Evolutionary conservation across 2,797 vertebrate genomes (phyloP), one percentile per base, ranked within the genome.

Genomic region (Myotis planiceps): DNA sequence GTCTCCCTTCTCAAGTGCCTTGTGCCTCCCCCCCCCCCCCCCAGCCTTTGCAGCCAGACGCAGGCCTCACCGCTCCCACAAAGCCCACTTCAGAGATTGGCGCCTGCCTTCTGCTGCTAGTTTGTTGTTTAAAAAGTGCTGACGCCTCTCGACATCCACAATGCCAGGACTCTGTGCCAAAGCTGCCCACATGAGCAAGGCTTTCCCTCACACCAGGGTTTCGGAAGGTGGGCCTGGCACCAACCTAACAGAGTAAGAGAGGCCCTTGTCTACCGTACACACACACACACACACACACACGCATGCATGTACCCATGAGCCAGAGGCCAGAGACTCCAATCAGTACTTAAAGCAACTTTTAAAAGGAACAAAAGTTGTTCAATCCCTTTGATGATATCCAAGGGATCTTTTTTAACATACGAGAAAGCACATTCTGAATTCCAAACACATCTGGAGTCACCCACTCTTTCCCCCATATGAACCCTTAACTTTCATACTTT

Each of bases 331-430:
- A 97, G 80, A 98, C 66, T 72, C 96, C 97, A 96, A 97, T 97
- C 97, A 97, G 94, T 97, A 98, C 88, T 97, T 96, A 98, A 97
- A 98, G 97, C 96, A 97, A 88, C 92, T 98, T 98, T 98, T 98
- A 98, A 98, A 98, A 98, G 98, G 98, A 98, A 98, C 98, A 98
- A 98, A 98, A 98, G 98, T 98, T 98, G 86, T 91, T 96, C 97
- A 97, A 95, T 98, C 98, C 98, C 98, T 99, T 99, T 98, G 98
- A 98, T 98, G 98, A 97, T 97, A 98, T 98, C 98, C 98, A 98
- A 98, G 98, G 97, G 96, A 97, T 97, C 96, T 97, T 98, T 98
- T 98, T 98, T 97, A 98, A 98, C 97, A 95, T 96, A 98, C 96
- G 97, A 98, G 97, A 98, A 98, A 97, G 96, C 94, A 92, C 92